These are phyloP conservation scores for Pimephales promelas DNA, from an alignment of 2,113 vertebrate species.

Conservation along the genomic window DNA sequence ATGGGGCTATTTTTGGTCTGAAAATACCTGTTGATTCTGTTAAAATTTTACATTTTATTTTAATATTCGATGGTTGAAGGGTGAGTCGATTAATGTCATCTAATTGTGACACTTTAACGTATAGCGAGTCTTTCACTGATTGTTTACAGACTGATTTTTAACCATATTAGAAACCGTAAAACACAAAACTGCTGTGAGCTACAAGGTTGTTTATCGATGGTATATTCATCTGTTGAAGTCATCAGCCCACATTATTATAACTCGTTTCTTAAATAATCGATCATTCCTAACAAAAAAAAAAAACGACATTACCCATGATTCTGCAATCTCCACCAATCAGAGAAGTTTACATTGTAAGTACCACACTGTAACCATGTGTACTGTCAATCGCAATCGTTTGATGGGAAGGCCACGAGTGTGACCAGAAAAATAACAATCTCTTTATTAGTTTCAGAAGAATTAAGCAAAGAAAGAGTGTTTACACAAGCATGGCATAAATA, in stretches of 20 bases:
- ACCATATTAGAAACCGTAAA: not conserved
- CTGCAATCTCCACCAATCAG: not conserved
- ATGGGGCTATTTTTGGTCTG: too few relatives aligned
- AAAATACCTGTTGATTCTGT: too few relatives aligned
- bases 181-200: not conserved
- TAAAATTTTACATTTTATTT: too few relatives aligned
- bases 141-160: too few relatives aligned
- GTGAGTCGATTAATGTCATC: too few relatives aligned
- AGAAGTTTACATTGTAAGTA: too few relatives aligned
- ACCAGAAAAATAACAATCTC: constrained; percentile 7
- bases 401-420: not conserved
- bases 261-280: too few relatives aligned
- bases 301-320: not conserved
- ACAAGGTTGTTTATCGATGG: not conserved
- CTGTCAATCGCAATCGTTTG: constrained; percentile 15
- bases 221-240: not conserved
- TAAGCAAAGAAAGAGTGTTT: constrained; percentile 4
- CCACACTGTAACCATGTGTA: constrained; percentile 42
- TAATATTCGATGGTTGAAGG: too few relatives aligned
- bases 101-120: too few relatives aligned
- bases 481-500: not conserved
- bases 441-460: not conserved
- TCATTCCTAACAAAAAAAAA: not conserved
- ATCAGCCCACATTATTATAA: not conserved
- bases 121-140: too few relatives aligned